phyloP scores from a whole-genome alignment of 2,888 invertebrate species.

The Dasysyrphus tricinctus region DNA sequence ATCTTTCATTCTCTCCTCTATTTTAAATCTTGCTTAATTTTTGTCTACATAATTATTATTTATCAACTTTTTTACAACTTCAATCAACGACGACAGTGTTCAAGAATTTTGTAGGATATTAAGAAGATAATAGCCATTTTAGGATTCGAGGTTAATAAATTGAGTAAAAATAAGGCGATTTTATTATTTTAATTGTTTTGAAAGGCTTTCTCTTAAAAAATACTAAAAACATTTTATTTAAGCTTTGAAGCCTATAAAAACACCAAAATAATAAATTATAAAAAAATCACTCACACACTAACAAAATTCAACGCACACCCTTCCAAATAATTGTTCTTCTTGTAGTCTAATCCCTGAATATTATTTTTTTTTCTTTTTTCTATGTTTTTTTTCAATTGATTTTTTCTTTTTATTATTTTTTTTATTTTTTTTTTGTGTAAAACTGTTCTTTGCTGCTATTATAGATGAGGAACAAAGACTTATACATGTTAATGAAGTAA shows the following conservation, averaged over 20 bases:
- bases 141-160: not conserved
- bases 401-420: constrained; percentile 28
- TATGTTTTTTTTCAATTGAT: constrained; percentile 19
- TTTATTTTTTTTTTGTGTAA: constrained; percentile 59
- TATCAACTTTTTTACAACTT: not conserved
- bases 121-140: not conserved
- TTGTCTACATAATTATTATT: not conserved
- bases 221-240: not conserved
- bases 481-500: constrained; percentile 77
- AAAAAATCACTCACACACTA: constrained; percentile 51
- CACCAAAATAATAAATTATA: constrained; percentile 21
- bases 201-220: constrained; percentile 1
- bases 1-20: constrained; percentile 19
- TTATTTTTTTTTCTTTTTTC: constrained; percentile 51
- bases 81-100: not conserved
- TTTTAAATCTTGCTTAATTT: constrained; percentile 23
- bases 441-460: constrained; percentile 73
- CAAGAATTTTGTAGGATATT: not conserved
- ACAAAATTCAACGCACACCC: constrained; percentile 64
- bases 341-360: constrained; percentile 69
- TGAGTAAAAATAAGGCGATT: not conserved
- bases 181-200: not conserved
- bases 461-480: constrained; percentile 79
- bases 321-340: constrained; percentile 67
- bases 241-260: constrained; percentile 26